Evolutionary conservation across 1,140 invertebrate genomes (phyloP).

Genomic region (Rhopalosiphum padi): DNA sequence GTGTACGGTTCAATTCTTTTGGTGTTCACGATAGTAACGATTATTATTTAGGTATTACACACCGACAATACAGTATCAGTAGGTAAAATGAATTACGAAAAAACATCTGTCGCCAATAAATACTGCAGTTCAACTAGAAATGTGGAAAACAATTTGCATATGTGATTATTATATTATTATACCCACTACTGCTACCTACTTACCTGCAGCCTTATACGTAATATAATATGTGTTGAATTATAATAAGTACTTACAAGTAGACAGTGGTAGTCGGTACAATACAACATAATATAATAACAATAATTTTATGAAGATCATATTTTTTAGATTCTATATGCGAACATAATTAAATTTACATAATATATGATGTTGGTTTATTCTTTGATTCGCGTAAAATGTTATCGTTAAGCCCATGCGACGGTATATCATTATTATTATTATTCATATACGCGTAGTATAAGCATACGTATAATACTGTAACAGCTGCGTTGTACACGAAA

Average conservation of each 20-base stretch:
- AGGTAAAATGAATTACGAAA: not conserved
- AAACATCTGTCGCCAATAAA: not conserved
- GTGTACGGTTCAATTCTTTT: not conserved
- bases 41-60: not conserved
- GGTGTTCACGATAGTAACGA: not conserved
- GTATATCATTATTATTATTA: slow-evolving; percentile 15
- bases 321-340: not conserved
- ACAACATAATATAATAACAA: not conserved
- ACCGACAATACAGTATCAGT: not conserved
- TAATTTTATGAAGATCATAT: slow-evolving; percentile 1
- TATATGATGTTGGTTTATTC: not conserved
- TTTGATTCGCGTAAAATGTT: slow-evolving; percentile 11
- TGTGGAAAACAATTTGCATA: not conserved
- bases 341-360: slow-evolving; percentile 10
- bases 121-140: not conserved
- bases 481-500: slow-evolving; percentile 5
- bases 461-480: not conserved
- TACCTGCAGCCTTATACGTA: not conserved
- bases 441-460: not conserved
- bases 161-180: not conserved
- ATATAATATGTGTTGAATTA: not conserved
- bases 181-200: not conserved
- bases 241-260: not conserved
- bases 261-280: not conserved
- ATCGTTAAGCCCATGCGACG: not conserved